A percentile compares a stretch with the other conserved stretches of the same genome.
These are phyloP conservation scores for Hyposoter dolosus DNA, from an alignment of 2,888 invertebrate genomes.

Conservation along the genomic window DNA sequence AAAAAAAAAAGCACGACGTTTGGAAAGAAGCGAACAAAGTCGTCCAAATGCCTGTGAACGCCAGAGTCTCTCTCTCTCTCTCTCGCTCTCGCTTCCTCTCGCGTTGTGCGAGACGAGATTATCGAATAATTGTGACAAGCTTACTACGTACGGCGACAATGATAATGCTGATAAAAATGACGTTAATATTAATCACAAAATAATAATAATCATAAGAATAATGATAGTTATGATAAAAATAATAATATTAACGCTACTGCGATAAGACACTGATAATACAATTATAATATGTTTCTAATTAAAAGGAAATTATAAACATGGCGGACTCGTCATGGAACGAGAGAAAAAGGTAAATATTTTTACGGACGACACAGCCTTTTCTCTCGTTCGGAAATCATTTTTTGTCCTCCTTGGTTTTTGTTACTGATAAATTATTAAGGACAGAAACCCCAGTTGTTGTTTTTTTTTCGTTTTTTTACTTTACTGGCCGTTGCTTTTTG, in stretches of 20 bases:
- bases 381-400: slow-evolving; percentile 2
- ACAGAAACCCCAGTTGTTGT: not conserved
- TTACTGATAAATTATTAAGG: slow-evolving; percentile 2
- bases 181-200: slow-evolving; percentile 33
- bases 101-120: slow-evolving; percentile 48
- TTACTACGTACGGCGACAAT: slow-evolving; percentile 43
- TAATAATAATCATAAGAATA: slow-evolving; percentile 43
- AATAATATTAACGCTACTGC: slow-evolving; percentile 64
- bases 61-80: slow-evolving; percentile 11
- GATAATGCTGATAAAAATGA: slow-evolving; percentile 42
- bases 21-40: slow-evolving; percentile 29
- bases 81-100: not conserved
- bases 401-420: slow-evolving; percentile 15
- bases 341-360: slow-evolving; percentile 15
- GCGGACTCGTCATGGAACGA: slow-evolving; percentile 43
- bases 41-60: slow-evolving; percentile 29
- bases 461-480: not conserved
- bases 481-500: slow-evolving; percentile 7
- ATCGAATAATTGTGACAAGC: slow-evolving; percentile 63
- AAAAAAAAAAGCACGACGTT: slow-evolving; percentile 32
- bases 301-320: slow-evolving; percentile 54
- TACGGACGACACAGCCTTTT: slow-evolving; percentile 31
- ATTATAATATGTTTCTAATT: slow-evolving; percentile 70
- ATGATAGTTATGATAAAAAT: slow-evolving; percentile 55
- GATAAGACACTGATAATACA: slow-evolving; percentile 63